Percentiles rank a stretch among this genome's conserved stretches.
Conservation (phyloP, 2,113 vertebrate species). For the Dipodomys stephensi region DNA sequence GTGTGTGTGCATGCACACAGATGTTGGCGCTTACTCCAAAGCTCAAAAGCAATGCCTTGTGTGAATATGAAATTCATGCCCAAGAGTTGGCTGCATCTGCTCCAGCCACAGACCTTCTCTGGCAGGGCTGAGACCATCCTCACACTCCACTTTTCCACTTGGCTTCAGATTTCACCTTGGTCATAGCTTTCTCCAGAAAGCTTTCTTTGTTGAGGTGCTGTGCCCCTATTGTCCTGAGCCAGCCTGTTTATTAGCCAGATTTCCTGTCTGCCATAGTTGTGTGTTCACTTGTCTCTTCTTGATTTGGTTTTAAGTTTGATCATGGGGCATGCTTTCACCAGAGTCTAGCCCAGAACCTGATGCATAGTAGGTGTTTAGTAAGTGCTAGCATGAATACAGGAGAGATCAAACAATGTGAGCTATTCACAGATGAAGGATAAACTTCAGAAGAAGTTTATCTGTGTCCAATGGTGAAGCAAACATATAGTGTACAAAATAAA, state of each 20-base stretch:
- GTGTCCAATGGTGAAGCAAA: too few species aligned
- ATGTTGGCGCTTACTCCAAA: background rate
- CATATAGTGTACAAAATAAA: too few species aligned
- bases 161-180: background rate
- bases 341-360: background rate
- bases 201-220: background rate
- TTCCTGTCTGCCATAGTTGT: background rate
- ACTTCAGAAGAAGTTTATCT: background rate
- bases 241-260: background rate
- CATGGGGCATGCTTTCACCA: background rate
- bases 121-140: background rate
- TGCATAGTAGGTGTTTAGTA: background rate
- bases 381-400: background rate
- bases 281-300: background rate
- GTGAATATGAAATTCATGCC: background rate
- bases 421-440: background rate
- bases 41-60: background rate
- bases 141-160: background rate
- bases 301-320: background rate
- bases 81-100: fast-evolving
- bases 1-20: background rate
- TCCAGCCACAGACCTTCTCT: background rate
- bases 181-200: background rate
- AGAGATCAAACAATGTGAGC: background rate
- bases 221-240: too few species aligned